Evolutionary conservation across 2,113 vertebrate species (phyloP).

Genomic region (crab-eating macaque (Macaca fascicularis)): DNA sequence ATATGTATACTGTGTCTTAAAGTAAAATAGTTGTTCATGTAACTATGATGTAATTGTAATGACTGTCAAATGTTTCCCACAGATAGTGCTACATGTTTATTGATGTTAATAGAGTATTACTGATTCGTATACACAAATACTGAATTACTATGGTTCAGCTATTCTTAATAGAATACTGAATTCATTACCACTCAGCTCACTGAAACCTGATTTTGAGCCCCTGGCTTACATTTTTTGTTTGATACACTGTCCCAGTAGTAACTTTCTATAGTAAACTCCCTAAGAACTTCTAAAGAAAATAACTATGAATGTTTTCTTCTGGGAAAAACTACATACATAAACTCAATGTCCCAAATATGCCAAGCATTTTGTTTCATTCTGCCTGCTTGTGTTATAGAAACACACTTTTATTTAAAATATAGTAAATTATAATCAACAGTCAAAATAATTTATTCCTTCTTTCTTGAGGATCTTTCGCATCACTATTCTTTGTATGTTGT

Average conservation of each 20-base stretch:
- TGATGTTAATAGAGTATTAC: background rate
- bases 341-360: background rate
- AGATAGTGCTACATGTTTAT: background rate
- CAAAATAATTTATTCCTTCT: background rate
- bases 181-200: background rate
- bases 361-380: background rate
- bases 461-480: background rate
- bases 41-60: background rate
- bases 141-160: background rate
- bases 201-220: background rate
- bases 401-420: constrained; percentile 17
- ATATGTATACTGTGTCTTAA: background rate
- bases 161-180: background rate
- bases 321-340: background rate
- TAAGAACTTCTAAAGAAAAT: background rate
- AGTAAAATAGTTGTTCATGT: background rate
- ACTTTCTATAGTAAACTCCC: background rate
- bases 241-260: background rate
- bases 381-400: background rate
- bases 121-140: background rate
- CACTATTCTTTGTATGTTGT: background rate
- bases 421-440: background rate
- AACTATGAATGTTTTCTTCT: background rate
- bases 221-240: background rate
- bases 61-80: background rate